Percentiles rank a stretch among this genome's conserved stretches.
Evolutionary conservation across 2,797 vertebrate genomes (phyloP).

Genomic region (Gorsachius magnificus): DNA sequence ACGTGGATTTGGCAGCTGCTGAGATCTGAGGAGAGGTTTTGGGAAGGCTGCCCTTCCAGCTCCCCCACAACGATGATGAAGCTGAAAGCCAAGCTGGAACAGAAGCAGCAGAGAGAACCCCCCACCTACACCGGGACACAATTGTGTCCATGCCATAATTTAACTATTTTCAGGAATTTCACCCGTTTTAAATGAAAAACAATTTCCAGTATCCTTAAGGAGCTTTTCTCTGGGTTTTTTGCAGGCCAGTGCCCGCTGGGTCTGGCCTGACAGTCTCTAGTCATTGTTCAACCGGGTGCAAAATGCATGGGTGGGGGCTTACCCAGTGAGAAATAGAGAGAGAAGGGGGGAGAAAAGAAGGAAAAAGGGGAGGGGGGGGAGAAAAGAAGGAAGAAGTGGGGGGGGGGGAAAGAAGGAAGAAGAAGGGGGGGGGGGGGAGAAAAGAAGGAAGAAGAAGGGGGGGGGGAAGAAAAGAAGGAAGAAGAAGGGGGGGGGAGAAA

Average conservation of each 20-base stretch:
- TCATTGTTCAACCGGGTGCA: not conserved
- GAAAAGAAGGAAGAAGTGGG: not conserved
- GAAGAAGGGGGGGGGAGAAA: not conserved
- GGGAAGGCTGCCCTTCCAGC: not conserved
- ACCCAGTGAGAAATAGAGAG: not conserved
- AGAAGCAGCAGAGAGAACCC: not conserved
- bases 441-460: not conserved
- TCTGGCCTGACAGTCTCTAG: not conserved
- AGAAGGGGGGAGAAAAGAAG: too few relatives aligned
- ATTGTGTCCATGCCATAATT: not conserved
- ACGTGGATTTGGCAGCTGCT: not conserved
- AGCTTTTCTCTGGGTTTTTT: not conserved
- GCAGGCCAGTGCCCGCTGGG: not conserved
- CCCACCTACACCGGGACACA: not conserved
- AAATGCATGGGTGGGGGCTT: not conserved
- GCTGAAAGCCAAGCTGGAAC: not conserved
- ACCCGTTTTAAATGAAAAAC: constrained; percentile 11
- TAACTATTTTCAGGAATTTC: not conserved
- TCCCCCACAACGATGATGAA: not conserved
- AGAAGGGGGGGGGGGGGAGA: not conserved
- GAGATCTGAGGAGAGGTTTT: not conserved
- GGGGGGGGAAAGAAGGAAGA: not conserved
- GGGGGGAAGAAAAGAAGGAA: accelerated
- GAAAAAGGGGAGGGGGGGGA: not conserved
- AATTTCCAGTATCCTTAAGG: not conserved